phyloP scores from a whole-genome alignment of 2,113 vertebrate genomes.

The Ammospiza nelsoni region DNA sequence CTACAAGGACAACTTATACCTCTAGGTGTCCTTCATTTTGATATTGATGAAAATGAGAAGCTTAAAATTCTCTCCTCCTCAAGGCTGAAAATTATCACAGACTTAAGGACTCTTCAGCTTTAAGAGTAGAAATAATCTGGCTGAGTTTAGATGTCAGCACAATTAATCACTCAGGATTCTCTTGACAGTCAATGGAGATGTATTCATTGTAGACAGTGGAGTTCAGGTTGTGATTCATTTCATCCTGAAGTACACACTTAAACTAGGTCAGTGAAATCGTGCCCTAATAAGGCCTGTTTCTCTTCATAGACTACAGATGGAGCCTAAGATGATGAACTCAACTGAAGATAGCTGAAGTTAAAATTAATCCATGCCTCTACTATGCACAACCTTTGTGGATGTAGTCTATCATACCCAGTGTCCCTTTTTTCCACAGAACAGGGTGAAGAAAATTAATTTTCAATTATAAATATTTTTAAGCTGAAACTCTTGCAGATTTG shows the following conservation, averaged over 20 bases:
- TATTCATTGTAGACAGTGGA: background rate
- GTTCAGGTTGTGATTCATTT: conserved; percentile 41
- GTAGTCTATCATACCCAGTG: background rate
- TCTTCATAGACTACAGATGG: background rate
- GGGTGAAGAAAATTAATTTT: background rate
- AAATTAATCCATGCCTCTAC: background rate
- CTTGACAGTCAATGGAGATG: conserved; percentile 9
- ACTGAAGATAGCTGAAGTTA: background rate
- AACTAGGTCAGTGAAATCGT: conserved; percentile 41
- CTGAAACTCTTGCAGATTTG: background rate
- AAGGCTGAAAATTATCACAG: background rate
- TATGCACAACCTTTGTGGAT: background rate
- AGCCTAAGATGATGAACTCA: background rate
- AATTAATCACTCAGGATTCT: background rate
- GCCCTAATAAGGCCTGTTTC: conserved; percentile 46
- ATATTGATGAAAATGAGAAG: background rate
- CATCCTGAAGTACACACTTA: conserved; percentile 32
- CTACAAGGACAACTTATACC: background rate
- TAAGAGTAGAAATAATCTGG: conserved; percentile 10
- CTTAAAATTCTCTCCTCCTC: background rate
- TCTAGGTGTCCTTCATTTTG: background rate
- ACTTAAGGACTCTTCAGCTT: background rate
- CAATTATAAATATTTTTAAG: background rate
- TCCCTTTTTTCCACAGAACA: background rate
- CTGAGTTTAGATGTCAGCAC: background rate